These are phyloP conservation scores for Pachyramphus minor DNA, from an alignment of 2,113 vertebrate genomes.

Conservation along the genomic window DNA sequence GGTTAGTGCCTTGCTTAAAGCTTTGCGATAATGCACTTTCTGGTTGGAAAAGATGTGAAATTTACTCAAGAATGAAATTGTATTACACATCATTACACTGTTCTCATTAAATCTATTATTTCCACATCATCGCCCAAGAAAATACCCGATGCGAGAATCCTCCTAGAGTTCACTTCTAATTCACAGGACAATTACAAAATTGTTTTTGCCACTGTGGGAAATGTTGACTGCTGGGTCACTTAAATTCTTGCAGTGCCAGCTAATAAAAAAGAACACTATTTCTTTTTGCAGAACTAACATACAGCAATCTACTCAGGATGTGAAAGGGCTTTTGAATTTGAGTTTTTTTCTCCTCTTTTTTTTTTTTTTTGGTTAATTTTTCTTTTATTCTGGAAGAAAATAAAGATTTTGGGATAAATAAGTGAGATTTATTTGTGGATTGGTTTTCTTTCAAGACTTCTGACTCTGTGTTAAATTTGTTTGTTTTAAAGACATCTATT, in stretches of 20 bases:
- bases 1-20: constrained; percentile 43
- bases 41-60: constrained; percentile 51
- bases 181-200: constrained; percentile 63
- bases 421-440: background rate
- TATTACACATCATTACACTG: constrained; percentile 41
- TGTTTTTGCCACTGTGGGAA: constrained; percentile 47
- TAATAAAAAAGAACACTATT: background rate
- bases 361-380: background rate
- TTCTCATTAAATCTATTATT: constrained; percentile 72
- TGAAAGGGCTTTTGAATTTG: background rate
- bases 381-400: background rate
- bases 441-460: background rate
- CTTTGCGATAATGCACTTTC: constrained; percentile 48
- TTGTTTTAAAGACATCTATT: background rate
- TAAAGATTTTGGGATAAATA: background rate
- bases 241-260: constrained; percentile 30
- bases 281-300: background rate
- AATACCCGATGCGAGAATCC: constrained; percentile 41
- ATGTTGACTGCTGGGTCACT: constrained; percentile 57
- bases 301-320: background rate
- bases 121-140: constrained; percentile 46
- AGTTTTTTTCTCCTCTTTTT: background rate
- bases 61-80: constrained; percentile 69
- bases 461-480: background rate
- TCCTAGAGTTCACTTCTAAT: constrained; percentile 53